Conservation (phyloP, 2,113 vertebrate genomes). For the Epinephelus cyanopodus region DNA sequence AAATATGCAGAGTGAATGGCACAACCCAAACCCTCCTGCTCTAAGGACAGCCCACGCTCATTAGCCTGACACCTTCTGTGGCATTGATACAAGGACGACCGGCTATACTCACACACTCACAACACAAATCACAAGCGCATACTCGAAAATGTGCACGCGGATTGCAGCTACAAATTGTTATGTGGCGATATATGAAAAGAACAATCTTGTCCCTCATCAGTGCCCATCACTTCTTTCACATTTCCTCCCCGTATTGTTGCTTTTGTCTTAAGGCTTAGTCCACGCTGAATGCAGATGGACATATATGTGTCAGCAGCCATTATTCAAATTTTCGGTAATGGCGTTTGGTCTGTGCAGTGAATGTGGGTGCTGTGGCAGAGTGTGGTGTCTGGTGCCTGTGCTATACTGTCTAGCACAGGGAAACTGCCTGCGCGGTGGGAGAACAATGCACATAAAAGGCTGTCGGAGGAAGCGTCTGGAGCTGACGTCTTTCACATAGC, state of each 20-base stretch:
- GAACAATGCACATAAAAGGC: constrained; percentile 82
- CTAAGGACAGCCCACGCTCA: constrained; percentile 79
- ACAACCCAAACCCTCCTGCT: constrained; percentile 82
- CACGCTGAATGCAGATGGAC: constrained; percentile 73
- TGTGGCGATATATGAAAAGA: constrained; percentile 24
- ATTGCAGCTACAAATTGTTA: constrained; percentile 38
- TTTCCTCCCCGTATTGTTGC: constrained; percentile 59
- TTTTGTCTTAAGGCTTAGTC: constrained; percentile 77
- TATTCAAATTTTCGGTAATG: constrained; percentile 70
- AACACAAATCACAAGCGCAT: constrained; percentile 47
- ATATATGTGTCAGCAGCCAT: constrained; percentile 79
- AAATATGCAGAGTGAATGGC: constrained; percentile 85
- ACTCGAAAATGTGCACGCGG: constrained; percentile 19
- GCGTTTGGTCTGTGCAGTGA: constrained; percentile 53
- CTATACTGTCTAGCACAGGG: constrained; percentile 62
- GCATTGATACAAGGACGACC: constrained; percentile 73
- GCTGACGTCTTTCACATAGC: constrained; percentile 70
- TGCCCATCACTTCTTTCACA: constrained; percentile 74
- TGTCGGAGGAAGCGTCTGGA: constrained; percentile 76
- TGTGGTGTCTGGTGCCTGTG: constrained; percentile 66
- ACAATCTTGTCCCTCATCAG: constrained; percentile 72
- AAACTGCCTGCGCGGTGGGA: constrained; percentile 55
- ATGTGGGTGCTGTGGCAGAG: constrained; percentile 63
- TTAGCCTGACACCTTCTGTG: constrained; percentile 78
- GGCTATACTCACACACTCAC: constrained; percentile 37